Conservation (phyloP, 2,797 vertebrate genomes). For the Karalla daura region DNA sequence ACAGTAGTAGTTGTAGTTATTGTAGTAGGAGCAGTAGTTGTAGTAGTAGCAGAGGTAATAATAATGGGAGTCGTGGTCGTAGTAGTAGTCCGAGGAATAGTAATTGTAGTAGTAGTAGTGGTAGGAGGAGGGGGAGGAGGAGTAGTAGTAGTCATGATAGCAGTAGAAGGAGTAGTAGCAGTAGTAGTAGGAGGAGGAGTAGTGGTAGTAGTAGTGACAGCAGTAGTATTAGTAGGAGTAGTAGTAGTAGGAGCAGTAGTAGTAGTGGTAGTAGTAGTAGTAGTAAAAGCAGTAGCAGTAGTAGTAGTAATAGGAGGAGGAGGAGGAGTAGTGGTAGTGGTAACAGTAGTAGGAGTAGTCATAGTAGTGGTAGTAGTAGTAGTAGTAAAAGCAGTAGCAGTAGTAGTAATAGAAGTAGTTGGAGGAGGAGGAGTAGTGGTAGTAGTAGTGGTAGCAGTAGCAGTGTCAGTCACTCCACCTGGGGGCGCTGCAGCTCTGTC, state of each 20-base stretch:
- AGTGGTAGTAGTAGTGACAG: slow-evolving; percentile 20
- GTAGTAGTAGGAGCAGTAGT: neutral
- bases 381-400: neutral
- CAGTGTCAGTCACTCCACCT: slow-evolving; percentile 57
- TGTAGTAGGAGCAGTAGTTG: too few species aligned
- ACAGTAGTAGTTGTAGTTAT: too few species aligned
- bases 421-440: neutral
- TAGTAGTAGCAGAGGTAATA: neutral
- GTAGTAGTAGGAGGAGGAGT: slow-evolving; percentile 8
- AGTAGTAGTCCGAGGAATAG: neutral
- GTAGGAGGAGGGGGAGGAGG: slow-evolving; percentile 7
- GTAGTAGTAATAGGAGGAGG: too few species aligned
- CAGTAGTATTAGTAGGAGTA: neutral
- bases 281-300: too few species aligned
- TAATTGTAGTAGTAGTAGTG: neutral
- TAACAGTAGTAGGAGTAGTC: too few species aligned
- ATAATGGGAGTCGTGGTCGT: too few species aligned
- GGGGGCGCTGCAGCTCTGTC: slow-evolving; percentile 59
- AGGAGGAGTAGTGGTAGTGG: too few species aligned
- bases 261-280: too few species aligned
- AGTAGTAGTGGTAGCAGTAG: slow-evolving; percentile 8
- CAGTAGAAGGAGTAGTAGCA: neutral
- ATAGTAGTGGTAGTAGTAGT: too few species aligned
- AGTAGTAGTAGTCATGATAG: neutral
- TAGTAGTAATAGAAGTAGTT: neutral